Evolutionary conservation across 2,113 vertebrate genomes (phyloP), one percentile per base, ranked within the genome.

Genomic region (Pollachius pollachius): DNA sequence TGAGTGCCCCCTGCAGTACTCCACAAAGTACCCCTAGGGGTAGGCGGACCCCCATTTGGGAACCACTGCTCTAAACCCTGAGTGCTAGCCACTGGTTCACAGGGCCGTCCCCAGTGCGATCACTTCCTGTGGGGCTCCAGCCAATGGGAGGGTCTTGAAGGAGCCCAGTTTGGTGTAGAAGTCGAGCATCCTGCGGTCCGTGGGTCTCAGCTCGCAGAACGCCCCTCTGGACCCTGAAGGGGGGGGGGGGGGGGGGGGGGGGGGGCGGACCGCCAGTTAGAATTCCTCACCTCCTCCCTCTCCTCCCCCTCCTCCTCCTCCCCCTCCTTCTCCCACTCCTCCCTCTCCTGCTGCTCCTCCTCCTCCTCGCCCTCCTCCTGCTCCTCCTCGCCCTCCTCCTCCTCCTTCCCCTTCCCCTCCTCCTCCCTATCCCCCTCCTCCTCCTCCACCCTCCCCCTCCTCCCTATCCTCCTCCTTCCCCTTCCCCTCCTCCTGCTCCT

Each of bases 121-220:
- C 79, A 96, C 79, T 85, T 95, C 94, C 78, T 94, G 90, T 56
- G 94, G 94, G 77, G 96, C 92, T 65, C 94, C 93, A 52, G 94
- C 92, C 87, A 90, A 90, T 78, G 93, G 91, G 34, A 95, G 79
- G 60, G 93, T 90, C 89, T 94, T 94, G 76, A 99, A 96, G 82
- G 92, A 94, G 78, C 93, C 94, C 64, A 97, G 88, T 69, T 95
- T 95, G 79, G 91, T 94, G 90, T 95, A 96, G 70, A 99, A 96
- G 77, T 95, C 90, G 67, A 96, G 70, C 93, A 97, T 98, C 84
- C 95, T 93, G 83, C 90, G 93, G 87, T 99, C 91, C 52, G 89
- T 92, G 62, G 93, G 93, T 89, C 95, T 94, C 86, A 97, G 89
- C 91, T 98, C 96, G 84, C 95, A 98, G 84, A 97, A 97, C 65